phyloP scores from a whole-genome alignment of 2,797 vertebrate species.

The Myotis findleyi region DNA sequence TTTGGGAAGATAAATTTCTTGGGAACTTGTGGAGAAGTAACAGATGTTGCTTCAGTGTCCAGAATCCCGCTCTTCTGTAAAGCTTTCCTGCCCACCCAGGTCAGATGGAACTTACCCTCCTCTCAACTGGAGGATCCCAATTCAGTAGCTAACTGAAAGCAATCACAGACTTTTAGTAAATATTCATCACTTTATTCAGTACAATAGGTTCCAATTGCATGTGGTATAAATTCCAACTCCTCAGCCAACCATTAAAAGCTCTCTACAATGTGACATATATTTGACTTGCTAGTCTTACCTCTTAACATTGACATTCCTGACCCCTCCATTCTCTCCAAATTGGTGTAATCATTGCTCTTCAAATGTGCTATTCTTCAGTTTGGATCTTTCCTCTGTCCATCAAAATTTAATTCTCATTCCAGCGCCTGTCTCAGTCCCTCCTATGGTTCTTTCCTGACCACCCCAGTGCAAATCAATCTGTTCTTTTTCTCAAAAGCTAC shows the following conservation, averaged over 20 bases:
- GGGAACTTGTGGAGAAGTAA: not conserved
- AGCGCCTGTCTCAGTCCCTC: not conserved
- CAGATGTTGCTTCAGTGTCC: not conserved
- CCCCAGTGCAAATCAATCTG: not conserved
- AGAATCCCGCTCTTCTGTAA: not conserved
- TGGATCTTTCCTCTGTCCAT: not conserved
- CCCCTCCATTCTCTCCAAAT: not conserved
- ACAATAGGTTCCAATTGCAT: not conserved
- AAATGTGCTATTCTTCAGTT: not conserved
- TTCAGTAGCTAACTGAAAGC: not conserved
- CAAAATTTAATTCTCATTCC: not conserved
- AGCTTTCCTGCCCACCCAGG: not conserved
- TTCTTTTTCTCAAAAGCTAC: not conserved
- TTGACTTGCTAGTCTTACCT: not conserved
- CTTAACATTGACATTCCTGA: not conserved
- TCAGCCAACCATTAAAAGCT: not conserved
- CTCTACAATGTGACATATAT: not conserved
- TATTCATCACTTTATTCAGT: conserved; percentile 4
- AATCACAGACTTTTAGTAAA: not conserved
- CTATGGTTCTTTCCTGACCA: not conserved
- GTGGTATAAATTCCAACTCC: not conserved
- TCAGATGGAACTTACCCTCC: not conserved
- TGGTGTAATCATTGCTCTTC: not conserved
- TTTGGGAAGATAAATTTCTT: not conserved
- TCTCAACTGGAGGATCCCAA: not conserved